Evolutionary conservation across 2,113 vertebrate species (phyloP).

Genomic region (Crotalus horridus): DNA sequence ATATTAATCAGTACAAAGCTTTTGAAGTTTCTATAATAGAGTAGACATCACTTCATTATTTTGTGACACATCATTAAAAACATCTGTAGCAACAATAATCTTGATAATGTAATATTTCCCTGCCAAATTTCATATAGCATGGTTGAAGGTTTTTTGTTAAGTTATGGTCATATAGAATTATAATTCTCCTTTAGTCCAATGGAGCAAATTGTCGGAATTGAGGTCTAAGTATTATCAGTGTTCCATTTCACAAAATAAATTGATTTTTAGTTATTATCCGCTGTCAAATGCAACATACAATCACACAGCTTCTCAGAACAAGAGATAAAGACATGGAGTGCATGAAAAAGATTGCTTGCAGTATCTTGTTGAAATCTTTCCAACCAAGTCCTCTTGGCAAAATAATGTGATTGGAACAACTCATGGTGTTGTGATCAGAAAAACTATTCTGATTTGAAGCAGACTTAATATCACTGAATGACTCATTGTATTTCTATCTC

Average conservation of each 20-base stretch:
- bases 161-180: background rate
- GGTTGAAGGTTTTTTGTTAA: background rate
- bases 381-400: background rate
- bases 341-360: background rate
- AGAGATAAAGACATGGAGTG: background rate
- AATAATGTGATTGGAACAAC: background rate
- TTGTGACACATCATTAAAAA: background rate
- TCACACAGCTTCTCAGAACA: background rate
- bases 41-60: background rate
- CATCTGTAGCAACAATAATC: background rate
- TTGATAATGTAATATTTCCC: background rate
- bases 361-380: background rate
- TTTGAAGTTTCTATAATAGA: background rate
- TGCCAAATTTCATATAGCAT: background rate
- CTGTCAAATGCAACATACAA: background rate
- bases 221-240: background rate
- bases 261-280: background rate
- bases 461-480: background rate
- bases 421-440: background rate
- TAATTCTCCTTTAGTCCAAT: background rate
- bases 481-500: background rate
- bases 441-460: background rate
- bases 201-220: background rate
- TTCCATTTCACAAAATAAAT: background rate
- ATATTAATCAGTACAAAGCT: background rate